Evolutionary conservation across 2,888 invertebrate genomes (phyloP), one percentile per base, ranked within the genome.

Genomic region (Nomada flava): DNA sequence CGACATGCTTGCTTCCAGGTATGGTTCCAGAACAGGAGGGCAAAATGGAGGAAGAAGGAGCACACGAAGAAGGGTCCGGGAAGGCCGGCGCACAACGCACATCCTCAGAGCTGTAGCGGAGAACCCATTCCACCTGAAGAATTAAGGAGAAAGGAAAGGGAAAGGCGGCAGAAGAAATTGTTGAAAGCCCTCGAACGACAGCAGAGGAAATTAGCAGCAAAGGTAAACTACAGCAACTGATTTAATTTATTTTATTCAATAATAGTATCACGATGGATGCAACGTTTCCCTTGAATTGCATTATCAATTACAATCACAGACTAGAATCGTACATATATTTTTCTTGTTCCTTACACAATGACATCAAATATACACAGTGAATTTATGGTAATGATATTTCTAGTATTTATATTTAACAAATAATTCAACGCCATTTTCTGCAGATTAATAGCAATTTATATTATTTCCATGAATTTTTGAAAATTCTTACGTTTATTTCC

Each of bases 31-130:
- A 99, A 99, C 95, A 96, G 99, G 52, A 95, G 99, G 82, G 99
- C 99, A 69, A 99, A 99, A 94, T 99, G 99, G 98, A 96, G 99
- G 84, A 99, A 99, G 95, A 98, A 98, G 94, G 99, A 99, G 94
- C 98, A 99, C 95, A 99, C 99, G 78, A 98, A 98, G 95, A 99
- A 99, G 94, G 99, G 99, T 23, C 99, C 99, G 0, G 99, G 99
- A 0, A 96, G 99, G 94, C 99, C 99, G 60, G 98, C 99, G 9
- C 99, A 99, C 95, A 99, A 99, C 95, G 98, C 99, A 7, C 99
- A 99, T 94, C 99, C 99, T 0, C 98, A 99, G 94, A 98, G 98
- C 73, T 99, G 99, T 94, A 98, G 98, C 88, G 99, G 99, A 10
- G 99, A 99, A 91, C 99, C 99, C 23, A 98, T 99, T 91, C 98